Conservation (phyloP, 2,888 invertebrate species). For the Iphiclides podalirius region DNA sequence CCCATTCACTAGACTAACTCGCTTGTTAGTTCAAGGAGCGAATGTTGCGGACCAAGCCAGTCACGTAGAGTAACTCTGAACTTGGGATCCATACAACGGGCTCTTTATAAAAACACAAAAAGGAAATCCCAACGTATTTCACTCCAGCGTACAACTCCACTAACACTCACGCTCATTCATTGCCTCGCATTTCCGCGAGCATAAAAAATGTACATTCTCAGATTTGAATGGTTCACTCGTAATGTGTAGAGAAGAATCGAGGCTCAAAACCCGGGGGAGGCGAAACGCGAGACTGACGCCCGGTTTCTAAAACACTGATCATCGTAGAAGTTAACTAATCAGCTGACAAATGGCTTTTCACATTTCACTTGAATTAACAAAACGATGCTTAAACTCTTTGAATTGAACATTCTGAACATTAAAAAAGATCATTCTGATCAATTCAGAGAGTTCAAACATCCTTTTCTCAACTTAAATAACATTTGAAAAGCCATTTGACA, state of each 20-base stretch:
- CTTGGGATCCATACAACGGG: conserved; percentile 16
- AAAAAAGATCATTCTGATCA: too few relatives aligned
- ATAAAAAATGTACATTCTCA: conserved; percentile 19
- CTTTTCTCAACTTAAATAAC: too few relatives aligned
- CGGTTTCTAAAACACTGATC: too few relatives aligned
- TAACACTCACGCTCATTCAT: conserved; percentile 17
- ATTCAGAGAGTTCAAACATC: too few relatives aligned
- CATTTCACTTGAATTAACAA: too few relatives aligned
- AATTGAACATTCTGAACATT: too few relatives aligned
- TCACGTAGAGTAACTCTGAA: conserved; percentile 19
- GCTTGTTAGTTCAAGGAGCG: background rate
- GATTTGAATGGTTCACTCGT: conserved; percentile 21
- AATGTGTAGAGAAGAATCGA: conserved; percentile 22
- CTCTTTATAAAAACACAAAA: background rate
- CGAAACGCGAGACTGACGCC: too few relatives aligned
- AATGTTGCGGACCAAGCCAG: background rate
- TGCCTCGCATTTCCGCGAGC: conserved; percentile 16
- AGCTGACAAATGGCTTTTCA: too few relatives aligned
- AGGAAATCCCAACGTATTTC: conserved; percentile 8
- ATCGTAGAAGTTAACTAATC: too few relatives aligned
- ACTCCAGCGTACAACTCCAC: conserved; percentile 15
- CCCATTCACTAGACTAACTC: too few relatives aligned
- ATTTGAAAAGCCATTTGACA: too few relatives aligned
- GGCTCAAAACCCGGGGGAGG: conserved; percentile 18
- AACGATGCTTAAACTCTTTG: too few relatives aligned